Evolutionary conservation across 2,888 invertebrate species (phyloP), one percentile per base, ranked within the genome.

Genomic region (Pseudococcus jackbeardsleyi): DNA sequence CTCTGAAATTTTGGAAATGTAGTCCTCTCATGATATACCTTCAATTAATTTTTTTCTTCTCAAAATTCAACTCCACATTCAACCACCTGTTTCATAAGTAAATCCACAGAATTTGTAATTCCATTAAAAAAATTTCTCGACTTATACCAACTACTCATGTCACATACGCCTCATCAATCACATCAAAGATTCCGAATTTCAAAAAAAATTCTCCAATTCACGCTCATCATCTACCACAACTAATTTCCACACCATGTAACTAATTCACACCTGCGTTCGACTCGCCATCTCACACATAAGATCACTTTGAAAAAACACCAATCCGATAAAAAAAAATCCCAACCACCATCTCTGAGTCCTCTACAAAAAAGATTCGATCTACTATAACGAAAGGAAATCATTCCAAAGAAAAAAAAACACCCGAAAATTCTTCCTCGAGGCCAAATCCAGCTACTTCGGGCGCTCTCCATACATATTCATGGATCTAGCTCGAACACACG

Each of bases 391-490:
- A 64, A 64, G 8, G 9, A n/a, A 64, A 19, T 33, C 22, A 22
- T 15, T 4, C 9, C 19, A 22, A 8, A 9, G 15, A 64, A 33
- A 72, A 33, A 72, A 72, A 33, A 33, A 33, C 4, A 33, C 72
- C 72, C 26, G 33, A 72, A 72, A 72, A 72, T 17, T 33, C 72
- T 33, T 33, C 33, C 33, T 33, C 72, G 72, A 72, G 72, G 72
- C 72, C 33, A 72, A 72, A 9, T 64, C 64, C 11, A 72, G 33
- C 72, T 19, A 17, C 72, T 72, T 33, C 33, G 17, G 72, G 17
- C 33, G 72, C 33, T 72, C 64, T 22, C 6, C 72, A 33, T 72
- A 72, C 72, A 72, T 72, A 72, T 72, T 72, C 72, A 72, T 72
- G 19, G 72, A 0, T 17, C 26, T 72, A 8, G 22, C 4, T 8